Evolutionary conservation across 2,113 vertebrate genomes (phyloP).

Genomic region (Cyanistes caeruleus): DNA sequence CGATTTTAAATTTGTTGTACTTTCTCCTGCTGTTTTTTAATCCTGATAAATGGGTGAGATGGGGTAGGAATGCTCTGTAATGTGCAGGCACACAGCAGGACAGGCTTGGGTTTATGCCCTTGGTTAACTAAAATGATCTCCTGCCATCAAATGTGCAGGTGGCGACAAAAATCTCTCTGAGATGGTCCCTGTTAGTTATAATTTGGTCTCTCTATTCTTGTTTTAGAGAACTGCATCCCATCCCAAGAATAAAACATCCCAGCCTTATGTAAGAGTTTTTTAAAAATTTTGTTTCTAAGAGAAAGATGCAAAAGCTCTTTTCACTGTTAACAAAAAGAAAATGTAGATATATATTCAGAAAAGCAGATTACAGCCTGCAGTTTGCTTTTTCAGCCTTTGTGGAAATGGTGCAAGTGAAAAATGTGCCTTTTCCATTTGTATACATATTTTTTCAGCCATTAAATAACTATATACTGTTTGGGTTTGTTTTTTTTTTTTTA

Average conservation of each 20-base stretch:
- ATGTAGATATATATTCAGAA: neutral
- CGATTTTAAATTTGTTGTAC: neutral
- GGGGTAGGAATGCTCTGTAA: neutral
- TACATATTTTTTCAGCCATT: neutral
- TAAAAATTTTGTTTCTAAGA: neutral
- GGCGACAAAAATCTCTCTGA: neutral
- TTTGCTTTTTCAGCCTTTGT: neutral
- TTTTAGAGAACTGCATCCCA: neutral
- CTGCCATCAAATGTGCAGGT: neutral
- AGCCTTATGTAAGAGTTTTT: neutral
- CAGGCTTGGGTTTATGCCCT: neutral
- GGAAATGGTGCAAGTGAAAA: neutral
- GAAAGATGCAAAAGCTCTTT: neutral
- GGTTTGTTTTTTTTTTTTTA: neutral
- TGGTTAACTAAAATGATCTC: neutral
- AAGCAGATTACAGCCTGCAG: neutral
- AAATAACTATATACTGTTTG: neutral
- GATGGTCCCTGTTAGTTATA: neutral
- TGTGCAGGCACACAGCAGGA: neutral
- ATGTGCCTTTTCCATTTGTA: rapidly evolving
- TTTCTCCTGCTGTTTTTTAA: neutral
- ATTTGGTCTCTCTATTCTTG: neutral
- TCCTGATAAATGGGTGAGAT: neutral
- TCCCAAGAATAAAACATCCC: neutral
- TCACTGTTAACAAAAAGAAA: neutral